Evolutionary conservation across 2,797 vertebrate genomes (phyloP).

Genomic region (Capromys pilorides): DNA sequence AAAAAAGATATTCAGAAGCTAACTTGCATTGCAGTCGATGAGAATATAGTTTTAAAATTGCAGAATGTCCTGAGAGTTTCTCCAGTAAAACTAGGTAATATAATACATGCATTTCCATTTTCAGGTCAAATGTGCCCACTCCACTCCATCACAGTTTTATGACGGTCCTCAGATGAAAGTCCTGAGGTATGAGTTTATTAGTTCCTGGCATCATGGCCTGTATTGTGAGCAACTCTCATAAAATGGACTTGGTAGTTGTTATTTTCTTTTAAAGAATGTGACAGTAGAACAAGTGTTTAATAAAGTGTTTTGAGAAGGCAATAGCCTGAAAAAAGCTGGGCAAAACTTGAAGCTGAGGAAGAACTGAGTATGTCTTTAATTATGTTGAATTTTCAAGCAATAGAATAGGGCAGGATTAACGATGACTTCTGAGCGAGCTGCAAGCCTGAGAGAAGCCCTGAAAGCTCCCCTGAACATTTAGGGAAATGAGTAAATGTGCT

Average conservation of each 20-base stretch:
- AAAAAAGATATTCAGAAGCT: conserved; percentile 42
- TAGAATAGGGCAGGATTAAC: conserved; percentile 81
- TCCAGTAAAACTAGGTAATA: conserved; percentile 52
- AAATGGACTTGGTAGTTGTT: conserved; percentile 82
- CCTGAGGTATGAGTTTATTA: conserved; percentile 69
- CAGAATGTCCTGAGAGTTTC: conserved; percentile 35
- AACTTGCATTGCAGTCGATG: conserved; percentile 44
- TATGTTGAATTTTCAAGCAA: conserved; percentile 87
- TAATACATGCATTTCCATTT: conserved; percentile 77
- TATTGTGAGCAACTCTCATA: conserved; percentile 80
- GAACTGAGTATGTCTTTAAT: conserved; percentile 86
- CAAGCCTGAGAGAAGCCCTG: conserved; percentile 80
- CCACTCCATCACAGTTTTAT: conserved; percentile 71
- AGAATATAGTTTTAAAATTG: conserved; percentile 54
- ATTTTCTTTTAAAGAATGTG: conserved; percentile 83
- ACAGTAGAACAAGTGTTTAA: conserved; percentile 85
- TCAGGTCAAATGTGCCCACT: conserved; percentile 77
- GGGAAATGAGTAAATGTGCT: conserved; percentile 77
- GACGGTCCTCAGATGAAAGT: conserved; percentile 73
- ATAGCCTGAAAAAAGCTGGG: conserved; percentile 80
- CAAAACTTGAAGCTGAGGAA: conserved; percentile 85
- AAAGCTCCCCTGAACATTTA: conserved; percentile 77
- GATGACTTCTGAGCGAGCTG: conserved; percentile 86
- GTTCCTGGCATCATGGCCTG: conserved; percentile 68
- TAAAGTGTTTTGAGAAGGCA: conserved; percentile 86